Evolutionary conservation across 2,113 vertebrate genomes (phyloP).

Genomic region (Melanostigma gelatinosum): DNA sequence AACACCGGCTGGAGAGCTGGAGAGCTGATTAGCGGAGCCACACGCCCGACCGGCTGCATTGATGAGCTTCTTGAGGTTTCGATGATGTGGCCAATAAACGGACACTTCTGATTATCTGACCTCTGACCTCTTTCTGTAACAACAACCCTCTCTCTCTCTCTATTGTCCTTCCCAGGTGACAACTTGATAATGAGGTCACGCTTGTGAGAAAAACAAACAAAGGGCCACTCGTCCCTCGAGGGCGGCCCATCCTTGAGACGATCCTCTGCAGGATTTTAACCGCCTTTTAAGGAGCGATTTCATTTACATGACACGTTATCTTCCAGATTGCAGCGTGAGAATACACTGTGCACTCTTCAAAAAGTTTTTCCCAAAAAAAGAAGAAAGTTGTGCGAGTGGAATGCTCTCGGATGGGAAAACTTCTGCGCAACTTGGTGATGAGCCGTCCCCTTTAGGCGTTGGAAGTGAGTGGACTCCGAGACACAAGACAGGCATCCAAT

Average conservation of each 20-base stretch:
- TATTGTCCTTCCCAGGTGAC: constrained; percentile 66
- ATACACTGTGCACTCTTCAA: no score
- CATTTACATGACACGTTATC: not conserved
- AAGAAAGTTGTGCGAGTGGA: constrained; percentile 41
- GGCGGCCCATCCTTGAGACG: constrained; percentile 47
- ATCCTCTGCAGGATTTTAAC: constrained; percentile 25
- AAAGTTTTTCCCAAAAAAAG: constrained; percentile 8
- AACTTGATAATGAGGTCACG: constrained; percentile 69
- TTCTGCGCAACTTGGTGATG: constrained; percentile 56
- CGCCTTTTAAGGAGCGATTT: constrained; percentile 1
- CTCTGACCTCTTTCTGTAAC: constrained; percentile 73
- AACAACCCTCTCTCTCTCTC: constrained; percentile 13
- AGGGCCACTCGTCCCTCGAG: constrained; percentile 55
- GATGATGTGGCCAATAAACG: constrained; percentile 91
- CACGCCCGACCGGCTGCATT: constrained; percentile 84
- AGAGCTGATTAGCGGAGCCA: constrained; percentile 89
- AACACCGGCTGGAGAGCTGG: constrained; percentile 81
- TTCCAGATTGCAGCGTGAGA: not conserved
- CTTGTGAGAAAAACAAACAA: constrained; percentile 68
- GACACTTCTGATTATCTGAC: constrained; percentile 93
- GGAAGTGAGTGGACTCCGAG: constrained; percentile 54
- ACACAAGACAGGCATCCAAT: constrained; percentile 59
- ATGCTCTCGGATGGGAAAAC: constrained; percentile 48
- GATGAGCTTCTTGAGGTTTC: constrained; percentile 88
- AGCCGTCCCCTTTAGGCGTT: constrained; percentile 62